Conservation (phyloP, 2,888 invertebrate species). For the Philereme vetulata region DNA sequence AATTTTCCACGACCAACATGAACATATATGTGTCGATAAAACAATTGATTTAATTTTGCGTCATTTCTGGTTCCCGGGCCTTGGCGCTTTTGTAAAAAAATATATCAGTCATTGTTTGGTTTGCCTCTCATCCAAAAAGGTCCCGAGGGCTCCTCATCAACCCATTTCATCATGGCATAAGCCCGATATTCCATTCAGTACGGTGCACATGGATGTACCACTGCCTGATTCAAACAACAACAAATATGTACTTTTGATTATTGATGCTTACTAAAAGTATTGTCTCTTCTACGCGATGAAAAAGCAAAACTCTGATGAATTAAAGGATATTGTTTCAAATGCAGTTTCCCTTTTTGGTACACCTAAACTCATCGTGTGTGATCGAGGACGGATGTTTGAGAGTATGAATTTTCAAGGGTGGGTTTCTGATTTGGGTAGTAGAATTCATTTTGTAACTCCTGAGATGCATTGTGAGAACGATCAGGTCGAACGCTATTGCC, state of each 20-base stretch:
- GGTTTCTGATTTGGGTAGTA: too few relatives aligned
- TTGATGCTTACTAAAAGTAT: constrained; percentile 11
- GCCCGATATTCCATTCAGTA: constrained; percentile 13
- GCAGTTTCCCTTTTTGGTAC: constrained; percentile 8
- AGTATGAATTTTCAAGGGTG: too few relatives aligned
- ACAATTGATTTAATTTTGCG: neutral
- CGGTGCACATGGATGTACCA: constrained; percentile 1
- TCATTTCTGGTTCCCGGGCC: neutral
- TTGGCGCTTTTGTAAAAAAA: neutral
- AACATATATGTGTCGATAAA: neutral
- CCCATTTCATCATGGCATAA: constrained; percentile 11
- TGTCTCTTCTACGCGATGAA: neutral
- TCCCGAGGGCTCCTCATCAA: neutral
- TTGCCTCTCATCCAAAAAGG: neutral
- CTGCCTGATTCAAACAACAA: constrained; percentile 4
- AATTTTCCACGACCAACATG: neutral
- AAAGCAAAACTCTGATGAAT: constrained; percentile 3
- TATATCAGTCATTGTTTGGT: neutral
- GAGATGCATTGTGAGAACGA: too few relatives aligned
- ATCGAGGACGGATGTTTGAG: neutral
- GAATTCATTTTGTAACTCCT: too few relatives aligned
- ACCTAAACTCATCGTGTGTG: neutral
- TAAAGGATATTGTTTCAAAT: neutral
- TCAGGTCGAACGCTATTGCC: too few relatives aligned
- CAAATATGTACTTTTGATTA: constrained; percentile 3